Evolutionary conservation across 2,113 vertebrate species (phyloP).

Genomic region (Turdus rufiventris): DNA sequence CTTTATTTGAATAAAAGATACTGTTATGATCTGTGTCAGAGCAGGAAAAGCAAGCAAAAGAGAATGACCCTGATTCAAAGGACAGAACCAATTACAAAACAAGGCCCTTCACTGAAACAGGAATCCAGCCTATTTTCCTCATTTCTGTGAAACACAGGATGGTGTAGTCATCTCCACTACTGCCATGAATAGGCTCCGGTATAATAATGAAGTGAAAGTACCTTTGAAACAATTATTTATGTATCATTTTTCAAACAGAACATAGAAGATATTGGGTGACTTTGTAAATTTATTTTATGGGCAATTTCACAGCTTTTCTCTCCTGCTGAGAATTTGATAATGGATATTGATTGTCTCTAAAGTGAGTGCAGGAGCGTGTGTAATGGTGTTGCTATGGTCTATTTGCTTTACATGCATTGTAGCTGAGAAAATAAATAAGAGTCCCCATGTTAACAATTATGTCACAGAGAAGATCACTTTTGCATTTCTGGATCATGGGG

Average conservation of each 20-base stretch:
- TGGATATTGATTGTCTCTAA: constrained; percentile 65
- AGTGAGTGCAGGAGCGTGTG: constrained; percentile 54
- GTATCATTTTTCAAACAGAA: background rate
- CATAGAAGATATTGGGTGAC: background rate
- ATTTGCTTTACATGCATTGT: constrained; percentile 55
- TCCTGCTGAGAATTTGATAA: constrained; percentile 55
- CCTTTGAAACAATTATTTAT: constrained; percentile 31
- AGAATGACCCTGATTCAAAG: background rate
- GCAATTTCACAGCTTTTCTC: constrained; percentile 56
- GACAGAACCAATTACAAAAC: background rate
- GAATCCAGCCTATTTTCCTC: background rate
- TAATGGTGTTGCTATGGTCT: constrained; percentile 61
- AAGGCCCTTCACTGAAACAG: background rate
- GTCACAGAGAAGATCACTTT: constrained; percentile 15
- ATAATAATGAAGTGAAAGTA: background rate
- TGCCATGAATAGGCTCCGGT: background rate
- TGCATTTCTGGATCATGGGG: constrained; percentile 9
- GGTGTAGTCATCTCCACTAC: background rate
- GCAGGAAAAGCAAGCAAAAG: background rate
- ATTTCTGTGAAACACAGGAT: background rate
- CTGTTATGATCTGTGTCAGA: background rate
- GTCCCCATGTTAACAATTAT: constrained; percentile 38
- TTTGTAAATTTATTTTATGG: constrained; percentile 59
- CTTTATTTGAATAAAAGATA: background rate
- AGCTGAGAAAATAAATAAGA: constrained; percentile 56